A percentile compares a stretch with the other conserved stretches of the same genome.
Evolutionary conservation across 1,140 invertebrate species (phyloP).

Genomic region (Drosophila nigrodunni): DNA sequence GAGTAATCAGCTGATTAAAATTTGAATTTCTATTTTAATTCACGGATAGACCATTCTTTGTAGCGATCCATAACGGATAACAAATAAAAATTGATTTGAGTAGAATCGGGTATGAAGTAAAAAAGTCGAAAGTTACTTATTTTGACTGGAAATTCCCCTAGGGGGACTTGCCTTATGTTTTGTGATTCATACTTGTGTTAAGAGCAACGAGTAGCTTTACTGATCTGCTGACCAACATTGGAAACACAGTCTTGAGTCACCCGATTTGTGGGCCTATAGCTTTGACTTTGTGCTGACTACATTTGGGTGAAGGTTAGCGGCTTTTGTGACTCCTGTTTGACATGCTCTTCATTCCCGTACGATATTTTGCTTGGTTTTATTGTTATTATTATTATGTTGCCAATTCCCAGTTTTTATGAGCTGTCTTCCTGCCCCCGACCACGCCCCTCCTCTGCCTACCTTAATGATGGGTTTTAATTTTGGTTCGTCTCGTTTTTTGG

Average conservation of each 20-base stretch:
- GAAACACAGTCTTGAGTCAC: not conserved
- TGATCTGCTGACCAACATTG: not conserved
- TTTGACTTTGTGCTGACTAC: not conserved
- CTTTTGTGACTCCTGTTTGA: constrained; percentile 37
- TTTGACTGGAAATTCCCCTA: not conserved
- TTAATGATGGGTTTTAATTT: constrained; percentile 77
- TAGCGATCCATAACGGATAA: no score
- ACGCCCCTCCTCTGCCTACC: constrained; percentile 15
- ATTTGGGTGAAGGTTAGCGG: constrained; percentile 69
- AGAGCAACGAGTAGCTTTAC: constrained; percentile 12
- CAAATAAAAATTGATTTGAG: no score
- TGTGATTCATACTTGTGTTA: constrained; percentile 4
- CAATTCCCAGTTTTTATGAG: constrained; percentile 13
- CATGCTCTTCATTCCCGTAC: constrained; percentile 10
- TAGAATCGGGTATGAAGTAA: no score
- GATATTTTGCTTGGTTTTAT: not conserved
- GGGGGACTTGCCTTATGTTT: not conserved
- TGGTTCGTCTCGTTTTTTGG: constrained; percentile 29
- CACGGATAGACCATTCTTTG: no score
- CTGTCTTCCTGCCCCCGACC: not conserved
- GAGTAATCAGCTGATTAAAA: no score
- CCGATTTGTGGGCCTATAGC: not conserved
- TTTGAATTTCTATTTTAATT: no score
- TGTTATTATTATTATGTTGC: constrained; percentile 13
- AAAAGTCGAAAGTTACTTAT: no score